A percentile compares a stretch with the other conserved stretches of the same genome.
These are phyloP conservation scores for Ruditapes philippinarum DNA, from an alignment of 1,140 invertebrate species.

Conservation along the genomic window DNA sequence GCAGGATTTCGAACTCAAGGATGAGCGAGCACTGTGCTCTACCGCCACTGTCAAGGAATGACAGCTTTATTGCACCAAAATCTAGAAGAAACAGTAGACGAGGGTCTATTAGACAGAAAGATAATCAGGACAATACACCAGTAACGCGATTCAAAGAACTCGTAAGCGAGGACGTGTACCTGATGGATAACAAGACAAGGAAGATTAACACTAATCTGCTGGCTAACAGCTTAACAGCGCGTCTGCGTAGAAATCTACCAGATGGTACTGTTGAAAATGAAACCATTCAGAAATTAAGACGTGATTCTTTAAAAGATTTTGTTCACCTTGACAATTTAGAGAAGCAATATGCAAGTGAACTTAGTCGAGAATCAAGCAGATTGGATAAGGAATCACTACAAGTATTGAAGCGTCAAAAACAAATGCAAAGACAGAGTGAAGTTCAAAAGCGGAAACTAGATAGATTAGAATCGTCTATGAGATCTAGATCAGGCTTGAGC, in stretches of 20 bases:
- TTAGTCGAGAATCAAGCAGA: slow-evolving; percentile 69
- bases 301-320: slow-evolving; percentile 73
- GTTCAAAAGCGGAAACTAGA: slow-evolving; percentile 67
- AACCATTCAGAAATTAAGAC: slow-evolving; percentile 67
- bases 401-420: slow-evolving; percentile 71
- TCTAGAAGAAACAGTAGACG: slow-evolving; percentile 7
- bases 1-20: background rate
- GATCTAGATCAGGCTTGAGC: slow-evolving; percentile 55
- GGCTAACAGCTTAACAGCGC: slow-evolving; percentile 75
- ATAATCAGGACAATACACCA: background rate
- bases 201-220: slow-evolving; percentile 71
- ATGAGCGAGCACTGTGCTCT: slow-evolving; percentile 26
- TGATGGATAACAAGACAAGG: slow-evolving; percentile 70
- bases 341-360: slow-evolving; percentile 69
- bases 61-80: background rate
- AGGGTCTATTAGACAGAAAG: background rate
- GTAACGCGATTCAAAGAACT: slow-evolving; percentile 13
- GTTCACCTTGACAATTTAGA: slow-evolving; percentile 71
- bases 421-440: slow-evolving; percentile 72
- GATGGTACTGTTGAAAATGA: slow-evolving; percentile 63
- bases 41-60: background rate
- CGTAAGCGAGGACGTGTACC: slow-evolving; percentile 73
- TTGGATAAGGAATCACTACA: slow-evolving; percentile 69
- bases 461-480: slow-evolving; percentile 63
- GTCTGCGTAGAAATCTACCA: slow-evolving; percentile 68